These are phyloP conservation scores for Morinoia aosen DNA, from an alignment of 2,888 invertebrate genomes.

Conservation along the genomic window DNA sequence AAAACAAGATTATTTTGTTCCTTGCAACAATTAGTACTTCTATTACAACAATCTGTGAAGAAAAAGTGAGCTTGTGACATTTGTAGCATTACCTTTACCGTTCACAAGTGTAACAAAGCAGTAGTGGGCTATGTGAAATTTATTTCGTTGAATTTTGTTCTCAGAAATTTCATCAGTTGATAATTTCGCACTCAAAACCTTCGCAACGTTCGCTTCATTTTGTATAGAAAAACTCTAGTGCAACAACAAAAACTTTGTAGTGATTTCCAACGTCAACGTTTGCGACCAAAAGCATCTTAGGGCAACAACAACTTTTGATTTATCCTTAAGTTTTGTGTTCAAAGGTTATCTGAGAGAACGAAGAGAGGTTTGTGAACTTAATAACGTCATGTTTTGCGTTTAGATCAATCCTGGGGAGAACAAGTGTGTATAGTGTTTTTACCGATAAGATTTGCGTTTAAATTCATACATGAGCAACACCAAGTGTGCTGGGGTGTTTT, in stretches of 20 bases:
- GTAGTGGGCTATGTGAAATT: not conserved
- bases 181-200: no score
- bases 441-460: constrained; percentile 68
- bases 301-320: no score
- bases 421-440: not conserved
- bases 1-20: not conserved
- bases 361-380: no score
- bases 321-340: no score
- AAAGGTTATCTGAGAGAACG: no score
- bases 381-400: no score
- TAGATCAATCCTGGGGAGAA: not conserved
- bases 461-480: constrained; percentile 79
- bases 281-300: not conserved
- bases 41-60: not conserved
- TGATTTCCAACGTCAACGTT: not conserved
- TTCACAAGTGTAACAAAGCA: no score
- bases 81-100: not conserved
- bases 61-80: not conserved
- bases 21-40: not conserved
- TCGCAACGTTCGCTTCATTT: no score
- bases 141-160: no score
- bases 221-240: no score
- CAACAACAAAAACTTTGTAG: not conserved
- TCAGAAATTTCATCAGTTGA: no score
- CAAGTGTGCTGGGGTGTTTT: constrained; percentile 73